Evolutionary conservation across 2,113 vertebrate genomes (phyloP).

Genomic region (Sarotherodon lohbergeri): DNA sequence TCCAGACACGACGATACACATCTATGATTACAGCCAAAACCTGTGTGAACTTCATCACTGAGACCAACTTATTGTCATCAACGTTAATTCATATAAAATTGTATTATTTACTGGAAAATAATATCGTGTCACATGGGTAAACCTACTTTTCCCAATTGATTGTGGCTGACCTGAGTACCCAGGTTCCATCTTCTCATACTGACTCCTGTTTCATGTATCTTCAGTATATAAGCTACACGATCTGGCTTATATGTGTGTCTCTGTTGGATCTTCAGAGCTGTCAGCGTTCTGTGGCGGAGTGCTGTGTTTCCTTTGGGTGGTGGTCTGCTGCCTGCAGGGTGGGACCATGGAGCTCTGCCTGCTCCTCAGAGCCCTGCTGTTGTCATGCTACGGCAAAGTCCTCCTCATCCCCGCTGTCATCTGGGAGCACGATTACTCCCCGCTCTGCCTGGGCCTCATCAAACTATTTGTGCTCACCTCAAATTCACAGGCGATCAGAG

Average conservation of each 20-base stretch:
- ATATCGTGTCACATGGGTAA: background rate
- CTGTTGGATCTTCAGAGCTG: conserved; percentile 75
- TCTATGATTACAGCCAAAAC: background rate
- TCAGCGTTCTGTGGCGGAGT: conserved; percentile 81
- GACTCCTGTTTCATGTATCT: background rate
- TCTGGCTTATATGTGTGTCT: background rate
- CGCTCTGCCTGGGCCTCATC: conserved; percentile 87
- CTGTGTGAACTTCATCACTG: background rate
- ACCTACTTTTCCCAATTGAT: background rate
- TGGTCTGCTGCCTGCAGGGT: conserved; percentile 39
- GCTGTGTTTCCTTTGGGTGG: conserved; percentile 77
- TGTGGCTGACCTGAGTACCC: background rate
- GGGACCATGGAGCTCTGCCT: conserved; percentile 58
- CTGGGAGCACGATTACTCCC: conserved; percentile 94
- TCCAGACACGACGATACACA: background rate
- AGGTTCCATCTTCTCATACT: background rate
- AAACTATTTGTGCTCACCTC: conserved; percentile 92
- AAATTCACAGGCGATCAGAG: conserved; percentile 90
- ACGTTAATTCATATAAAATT: background rate
- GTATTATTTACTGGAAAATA: background rate
- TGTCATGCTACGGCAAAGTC: conserved; percentile 96
- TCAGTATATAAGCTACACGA: background rate
- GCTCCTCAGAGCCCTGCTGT: conserved; percentile 84
- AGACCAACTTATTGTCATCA: background rate
- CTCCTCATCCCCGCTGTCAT: conserved; percentile 92